Conservation (phyloP, 1,140 invertebrate genomes). For the Drosophila tropicalis region DNA sequence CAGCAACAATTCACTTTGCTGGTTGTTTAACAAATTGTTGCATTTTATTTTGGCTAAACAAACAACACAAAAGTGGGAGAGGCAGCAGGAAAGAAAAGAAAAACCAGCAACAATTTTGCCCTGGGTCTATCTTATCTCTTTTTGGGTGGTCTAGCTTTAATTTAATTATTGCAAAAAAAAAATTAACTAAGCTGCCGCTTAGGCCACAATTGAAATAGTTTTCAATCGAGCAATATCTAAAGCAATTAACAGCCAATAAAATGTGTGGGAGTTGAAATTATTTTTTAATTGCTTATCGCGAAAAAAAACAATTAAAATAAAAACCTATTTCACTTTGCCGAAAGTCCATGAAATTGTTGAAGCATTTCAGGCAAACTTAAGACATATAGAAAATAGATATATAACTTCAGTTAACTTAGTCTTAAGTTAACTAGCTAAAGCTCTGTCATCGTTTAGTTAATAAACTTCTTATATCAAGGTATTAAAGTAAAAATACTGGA, state of each 20-base stretch:
- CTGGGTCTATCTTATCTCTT: constrained; percentile 26
- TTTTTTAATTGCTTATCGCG: constrained; percentile 60
- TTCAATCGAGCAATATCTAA: constrained; percentile 51
- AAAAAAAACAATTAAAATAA: constrained; percentile 33
- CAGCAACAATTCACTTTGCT: constrained; percentile 48
- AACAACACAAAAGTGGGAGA: neutral
- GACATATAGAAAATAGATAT: too few relatives aligned
- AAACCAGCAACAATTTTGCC: constrained; percentile 1
- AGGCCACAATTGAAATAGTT: constrained; percentile 56
- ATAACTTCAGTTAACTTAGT: too few relatives aligned
- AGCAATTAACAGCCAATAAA: constrained; percentile 58
- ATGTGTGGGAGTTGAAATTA: constrained; percentile 32
- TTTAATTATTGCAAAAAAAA: constrained; percentile 60
- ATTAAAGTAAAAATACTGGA: too few relatives aligned
- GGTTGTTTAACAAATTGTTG: constrained; percentile 62
- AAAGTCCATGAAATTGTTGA: constrained; percentile 35
- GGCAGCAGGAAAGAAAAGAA: neutral
- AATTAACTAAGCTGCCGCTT: constrained; percentile 24
- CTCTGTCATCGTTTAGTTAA: too few relatives aligned
- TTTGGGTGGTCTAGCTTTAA: constrained; percentile 43
- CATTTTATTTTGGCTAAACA: constrained; percentile 37
- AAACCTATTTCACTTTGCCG: constrained; percentile 37
- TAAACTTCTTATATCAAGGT: too few relatives aligned
- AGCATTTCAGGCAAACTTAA: constrained; percentile 1
- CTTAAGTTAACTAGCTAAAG: too few relatives aligned